Conservation (phyloP, 2,113 vertebrate genomes). For the Spea bombifrons region DNA sequence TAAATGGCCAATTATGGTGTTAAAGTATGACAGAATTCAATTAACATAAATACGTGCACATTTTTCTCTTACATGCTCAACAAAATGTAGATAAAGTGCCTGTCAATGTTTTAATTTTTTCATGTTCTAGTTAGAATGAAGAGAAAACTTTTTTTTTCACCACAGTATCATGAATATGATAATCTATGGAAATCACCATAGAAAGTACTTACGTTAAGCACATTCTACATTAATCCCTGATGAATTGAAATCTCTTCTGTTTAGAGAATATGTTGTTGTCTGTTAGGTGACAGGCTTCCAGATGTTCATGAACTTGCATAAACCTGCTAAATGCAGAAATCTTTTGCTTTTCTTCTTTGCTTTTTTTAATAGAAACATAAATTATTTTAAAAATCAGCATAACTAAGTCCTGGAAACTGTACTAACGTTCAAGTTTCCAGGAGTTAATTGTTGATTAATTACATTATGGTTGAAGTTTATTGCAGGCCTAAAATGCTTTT, state of each 20-base stretch:
- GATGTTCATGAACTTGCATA: conserved; percentile 68
- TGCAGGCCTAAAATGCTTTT: too few species aligned
- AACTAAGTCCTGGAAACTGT: too few species aligned
- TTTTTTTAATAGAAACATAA: too few species aligned
- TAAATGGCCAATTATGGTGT: conserved; percentile 48
- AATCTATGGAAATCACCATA: conserved; percentile 82
- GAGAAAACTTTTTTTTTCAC: conserved; percentile 70
- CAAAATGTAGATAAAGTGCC: conserved; percentile 79
- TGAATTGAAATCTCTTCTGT: conserved; percentile 71
- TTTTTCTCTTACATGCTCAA: conserved; percentile 68
- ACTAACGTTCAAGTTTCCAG: too few species aligned
- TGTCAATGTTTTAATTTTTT: conserved; percentile 76
- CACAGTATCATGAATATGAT: conserved; percentile 82
- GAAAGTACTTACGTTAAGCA: conserved; percentile 81
- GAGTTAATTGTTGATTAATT: too few species aligned
- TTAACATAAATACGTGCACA: conserved; percentile 70
- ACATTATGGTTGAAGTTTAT: too few species aligned
- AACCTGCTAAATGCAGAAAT: conserved; percentile 60
- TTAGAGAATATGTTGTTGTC: conserved; percentile 73
- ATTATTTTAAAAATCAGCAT: too few species aligned
- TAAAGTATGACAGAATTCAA: conserved; percentile 65
- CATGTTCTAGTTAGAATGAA: conserved; percentile 71
- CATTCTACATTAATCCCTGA: conserved; percentile 72
- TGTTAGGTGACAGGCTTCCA: conserved; percentile 73
- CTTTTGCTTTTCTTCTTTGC: conserved; percentile 55